Base-by-base conservation (phyloP, 37 sponge, comb jelly and placozoan genomes). In the Mnemiopsis leidyi region DNA sequence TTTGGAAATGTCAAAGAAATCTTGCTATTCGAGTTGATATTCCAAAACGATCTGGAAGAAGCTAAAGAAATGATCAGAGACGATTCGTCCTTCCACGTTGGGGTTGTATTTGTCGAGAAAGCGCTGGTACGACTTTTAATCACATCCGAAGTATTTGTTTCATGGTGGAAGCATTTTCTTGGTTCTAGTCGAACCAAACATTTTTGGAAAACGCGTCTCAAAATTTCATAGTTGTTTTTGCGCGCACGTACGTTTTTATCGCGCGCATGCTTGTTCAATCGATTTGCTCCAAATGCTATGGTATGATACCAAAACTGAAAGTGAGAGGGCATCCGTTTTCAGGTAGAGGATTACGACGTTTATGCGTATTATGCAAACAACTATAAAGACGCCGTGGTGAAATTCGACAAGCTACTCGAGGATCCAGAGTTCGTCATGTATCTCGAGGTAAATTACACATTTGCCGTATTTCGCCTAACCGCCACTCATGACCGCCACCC, bases 341-440 rank as follows among this genome's bases (percentile, higher is more conserved):
- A 79, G 82, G 82, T 20, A 7, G 37, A 79, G 21, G 35, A 35
- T 29, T 79, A 79, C 21, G 82, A 79, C 29, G 82, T 79, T 30
- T 79, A 79, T 23, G 82, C 38, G 36, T 79, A 79, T 36, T 79
- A 79, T 79, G 82, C 82, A 21, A 79, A 79, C 21, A 79, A 79
- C 29, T 79, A 34, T 23, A 32, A 13, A 21, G 23, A 79, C 7
- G 82, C 9, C 13, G 20, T 29, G 3, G 7, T 5, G 5, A 28
- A 32, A 35, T 33, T 79, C 32, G 23, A 29, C 16, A 35, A 79
- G 21, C 82, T 79, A 5, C 38, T 79, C 3, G 82, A 79, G 1
- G 37, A 79, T 20, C 20, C 38, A 32, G 37, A 79, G 3, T 79
- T 79, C 1, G 82, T 79, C 21, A 23, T 9, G 3, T 79, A 36